Evolutionary conservation across 2,797 vertebrate species (phyloP).

Genomic region (Leuciscus waleckii): DNA sequence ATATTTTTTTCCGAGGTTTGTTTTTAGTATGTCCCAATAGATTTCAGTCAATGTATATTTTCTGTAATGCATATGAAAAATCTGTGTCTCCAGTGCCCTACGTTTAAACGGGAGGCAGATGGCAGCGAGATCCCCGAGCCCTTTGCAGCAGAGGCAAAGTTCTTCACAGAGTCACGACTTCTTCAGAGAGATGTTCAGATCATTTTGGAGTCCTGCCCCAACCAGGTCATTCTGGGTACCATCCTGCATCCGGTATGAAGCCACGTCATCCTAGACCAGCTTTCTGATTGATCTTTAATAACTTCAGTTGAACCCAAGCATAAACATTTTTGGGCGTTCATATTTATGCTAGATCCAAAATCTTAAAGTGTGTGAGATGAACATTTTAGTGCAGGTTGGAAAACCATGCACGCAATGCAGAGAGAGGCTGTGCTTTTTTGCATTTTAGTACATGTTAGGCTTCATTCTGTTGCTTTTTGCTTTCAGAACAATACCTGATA

Average conservation of each 20-base stretch:
- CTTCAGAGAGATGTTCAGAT: conserved; percentile 98
- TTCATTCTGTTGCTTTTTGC: neutral
- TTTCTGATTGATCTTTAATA: neutral
- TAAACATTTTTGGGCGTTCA: neutral
- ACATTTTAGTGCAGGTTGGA: neutral
- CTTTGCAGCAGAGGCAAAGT: conserved; percentile 95
- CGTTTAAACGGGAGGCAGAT: conserved; percentile 91
- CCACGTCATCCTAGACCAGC: neutral
- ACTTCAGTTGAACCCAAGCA: neutral
- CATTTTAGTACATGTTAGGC: neutral
- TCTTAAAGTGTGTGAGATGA: neutral
- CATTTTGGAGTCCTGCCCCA: conserved; percentile 95
- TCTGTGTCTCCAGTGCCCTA: conserved; percentile 83
- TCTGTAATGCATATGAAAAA: neutral
- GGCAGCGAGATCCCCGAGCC: conserved; percentile 88
- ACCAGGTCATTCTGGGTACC: conserved; percentile 95
- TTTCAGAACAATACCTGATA: neutral
- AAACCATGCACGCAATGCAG: neutral
- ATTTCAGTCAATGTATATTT: neutral
- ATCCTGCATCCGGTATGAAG: conserved; percentile 89
- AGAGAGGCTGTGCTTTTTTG: neutral
- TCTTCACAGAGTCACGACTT: conserved; percentile 95
- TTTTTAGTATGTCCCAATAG: neutral
- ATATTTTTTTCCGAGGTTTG: neutral
- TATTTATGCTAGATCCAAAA: neutral